phyloP scores from a whole-genome alignment of 2,888 invertebrate species.

The Schrankia costaestrigalis region DNA sequence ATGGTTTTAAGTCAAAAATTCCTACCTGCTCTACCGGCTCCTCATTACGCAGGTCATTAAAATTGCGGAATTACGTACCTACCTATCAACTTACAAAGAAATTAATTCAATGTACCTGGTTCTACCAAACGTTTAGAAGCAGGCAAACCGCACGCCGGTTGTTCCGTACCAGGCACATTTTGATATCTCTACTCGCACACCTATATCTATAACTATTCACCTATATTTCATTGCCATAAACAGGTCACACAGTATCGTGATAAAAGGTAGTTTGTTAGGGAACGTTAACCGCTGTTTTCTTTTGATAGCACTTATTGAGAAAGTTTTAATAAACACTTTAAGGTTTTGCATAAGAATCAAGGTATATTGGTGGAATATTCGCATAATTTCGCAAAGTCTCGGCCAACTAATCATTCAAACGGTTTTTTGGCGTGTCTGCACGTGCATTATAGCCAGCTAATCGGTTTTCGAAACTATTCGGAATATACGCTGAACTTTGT shows the following conservation, averaged over 20 bases:
- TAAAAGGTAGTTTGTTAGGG: constrained; percentile 45
- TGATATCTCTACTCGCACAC: constrained; percentile 28
- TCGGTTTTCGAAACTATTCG: too few species aligned
- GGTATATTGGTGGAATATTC: too few species aligned
- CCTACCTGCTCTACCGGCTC: too few species aligned
- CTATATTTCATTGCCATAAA: constrained; percentile 46
- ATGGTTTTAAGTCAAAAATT: too few species aligned
- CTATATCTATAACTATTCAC: constrained; percentile 39
- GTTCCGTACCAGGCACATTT: constrained; percentile 32
- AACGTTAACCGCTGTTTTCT: constrained; percentile 39
- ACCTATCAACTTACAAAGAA: constrained; percentile 22
- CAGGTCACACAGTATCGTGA: constrained; percentile 56
- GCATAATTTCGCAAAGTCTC: too few species aligned
- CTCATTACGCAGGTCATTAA: too few species aligned
- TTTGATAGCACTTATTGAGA: constrained; percentile 30
- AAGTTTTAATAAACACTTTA: constrained; percentile 35
- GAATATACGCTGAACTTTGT: too few species aligned
- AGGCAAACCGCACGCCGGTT: constrained; percentile 23
- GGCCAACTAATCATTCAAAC: too few species aligned
- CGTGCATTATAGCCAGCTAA: too few species aligned
- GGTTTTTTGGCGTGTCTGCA: too few species aligned
- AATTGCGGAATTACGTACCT: constrained; percentile 23
- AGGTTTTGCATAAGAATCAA: constrained; percentile 30
- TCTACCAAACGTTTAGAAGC: constrained; percentile 18
- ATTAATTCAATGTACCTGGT: constrained; percentile 27